Evolutionary conservation across 2,888 invertebrate species (phyloP).

Genomic region (Apomyelois bistriatella): DNA sequence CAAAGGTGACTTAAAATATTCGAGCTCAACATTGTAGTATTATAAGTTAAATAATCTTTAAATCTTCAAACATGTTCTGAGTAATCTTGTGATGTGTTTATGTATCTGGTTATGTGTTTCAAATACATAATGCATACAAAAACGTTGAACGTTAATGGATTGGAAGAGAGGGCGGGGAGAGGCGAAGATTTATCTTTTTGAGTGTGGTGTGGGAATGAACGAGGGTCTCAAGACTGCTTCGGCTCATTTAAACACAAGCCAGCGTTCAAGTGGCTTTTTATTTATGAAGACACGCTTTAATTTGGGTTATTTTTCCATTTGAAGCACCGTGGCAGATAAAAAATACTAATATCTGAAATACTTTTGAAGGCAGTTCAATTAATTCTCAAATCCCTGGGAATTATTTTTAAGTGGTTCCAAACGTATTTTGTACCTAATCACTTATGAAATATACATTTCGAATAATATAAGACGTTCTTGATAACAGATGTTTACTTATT

Average conservation of each 20-base stretch:
- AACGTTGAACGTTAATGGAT: slow-evolving; percentile 50
- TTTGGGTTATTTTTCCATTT: slow-evolving; percentile 39
- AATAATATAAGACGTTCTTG: no score
- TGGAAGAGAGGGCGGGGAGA: slow-evolving; percentile 48
- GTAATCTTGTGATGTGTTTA: slow-evolving; percentile 18
- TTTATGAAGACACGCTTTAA: slow-evolving; percentile 61
- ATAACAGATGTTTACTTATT: no score
- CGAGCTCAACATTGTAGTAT: slow-evolving; percentile 45
- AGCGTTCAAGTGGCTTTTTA: slow-evolving; percentile 56
- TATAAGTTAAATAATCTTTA: slow-evolving; percentile 21
- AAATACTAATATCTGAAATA: slow-evolving; percentile 2
- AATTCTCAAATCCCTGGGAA: background rate
- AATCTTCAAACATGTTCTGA: slow-evolving; percentile 25
- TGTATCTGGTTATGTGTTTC: slow-evolving; percentile 16
- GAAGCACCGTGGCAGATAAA: slow-evolving; percentile 24
- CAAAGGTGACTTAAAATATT: slow-evolving; percentile 46
- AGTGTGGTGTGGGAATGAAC: slow-evolving; percentile 62
- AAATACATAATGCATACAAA: slow-evolving; percentile 28
- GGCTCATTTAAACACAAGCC: slow-evolving; percentile 33
- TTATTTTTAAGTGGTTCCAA: background rate
- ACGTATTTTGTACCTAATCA: background rate
- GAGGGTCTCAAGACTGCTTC: slow-evolving; percentile 24
- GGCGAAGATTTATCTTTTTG: slow-evolving; percentile 70
- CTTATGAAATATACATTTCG: no score
- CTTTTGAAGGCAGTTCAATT: slow-evolving; percentile 10